Base-by-base conservation (phyloP, 2,888 invertebrate species). In the Lithophane ornitopus region DNA sequence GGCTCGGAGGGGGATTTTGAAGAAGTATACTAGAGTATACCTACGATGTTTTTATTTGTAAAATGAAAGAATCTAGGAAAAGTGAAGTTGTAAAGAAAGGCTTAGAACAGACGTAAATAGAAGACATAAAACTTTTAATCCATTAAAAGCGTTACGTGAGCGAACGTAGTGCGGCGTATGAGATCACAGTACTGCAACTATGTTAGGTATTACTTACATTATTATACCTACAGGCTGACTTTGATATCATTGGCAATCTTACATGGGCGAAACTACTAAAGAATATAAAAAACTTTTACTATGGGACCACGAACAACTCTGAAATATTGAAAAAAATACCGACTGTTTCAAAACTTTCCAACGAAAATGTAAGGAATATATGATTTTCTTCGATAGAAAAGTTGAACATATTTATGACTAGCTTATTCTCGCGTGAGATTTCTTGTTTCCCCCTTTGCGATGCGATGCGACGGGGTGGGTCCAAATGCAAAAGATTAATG, bases 101-200 rank as follows among this genome's bases (percentile, higher is more conserved):
- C 68, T 78, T 61, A 58, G 39, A 41, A 28, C 19, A 56, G 26
- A 73, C 76, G 65, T 58, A 73, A 68, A 67, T 74, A 61, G 82
- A 82, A 74, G 71, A 74, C 79, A 62, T 79, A 79, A 76, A 74
- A 79, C 68, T 28, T 69, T 69, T 78, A 74, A 82, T 78, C 73
- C 70, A 68, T 72, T 76, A 67, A 67, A 73, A 56, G 39, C 54
- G 68, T 81, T 61, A 70, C 75, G 67, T 78, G 49, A n/a, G 59
- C 39, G n/a, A 22, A 26, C 26, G 19, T 28, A 41, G n/a, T 70
- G 61, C 80, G 70, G 39, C 70, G 39, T 54, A 26, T 63, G 67
- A 59, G 44, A 73, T 62, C 72, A 58, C 41, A 19, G 58, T 58
- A 14, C 39, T 34, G 46, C 62, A 41, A 39, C 52, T 44, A 49